These are phyloP conservation scores for Corbicula japonica DNA, from an alignment of 2,888 invertebrate genomes.

Conservation along the genomic window DNA sequence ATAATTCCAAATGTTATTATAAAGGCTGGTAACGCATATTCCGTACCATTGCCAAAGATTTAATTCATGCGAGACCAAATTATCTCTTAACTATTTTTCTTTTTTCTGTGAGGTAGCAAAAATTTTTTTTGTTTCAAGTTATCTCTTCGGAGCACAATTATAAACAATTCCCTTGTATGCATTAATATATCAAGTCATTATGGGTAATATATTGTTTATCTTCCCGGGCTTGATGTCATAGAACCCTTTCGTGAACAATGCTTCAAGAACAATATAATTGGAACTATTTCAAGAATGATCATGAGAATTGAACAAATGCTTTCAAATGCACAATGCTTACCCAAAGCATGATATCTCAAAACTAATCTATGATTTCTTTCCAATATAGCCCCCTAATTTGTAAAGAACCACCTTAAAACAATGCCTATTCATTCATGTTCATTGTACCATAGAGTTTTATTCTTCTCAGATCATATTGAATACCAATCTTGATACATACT, in stretches of 20 bases:
- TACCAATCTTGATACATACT: conserved; percentile 56
- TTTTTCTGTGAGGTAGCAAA: too few relatives aligned
- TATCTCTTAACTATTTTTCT: too few relatives aligned
- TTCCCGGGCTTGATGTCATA: conserved; percentile 25
- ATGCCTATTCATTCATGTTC: conserved; percentile 44
- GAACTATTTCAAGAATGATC: conserved; percentile 66
- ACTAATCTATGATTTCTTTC: conserved; percentile 49
- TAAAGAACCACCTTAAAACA: conserved; percentile 50
- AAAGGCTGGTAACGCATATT: too few relatives aligned
- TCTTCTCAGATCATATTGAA: conserved; percentile 45
- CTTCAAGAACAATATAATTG: conserved; percentile 46
- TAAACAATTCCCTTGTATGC: too few relatives aligned
- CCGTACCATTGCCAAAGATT: too few relatives aligned
- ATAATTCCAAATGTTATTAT: too few relatives aligned
- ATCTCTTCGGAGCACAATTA: too few relatives aligned
- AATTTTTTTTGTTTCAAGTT: too few relatives aligned
- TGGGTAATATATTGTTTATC: conserved; percentile 23
- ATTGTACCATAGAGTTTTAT: conserved; percentile 61
- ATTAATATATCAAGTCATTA: conserved; percentile 36
- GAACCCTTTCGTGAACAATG: conserved; percentile 16
- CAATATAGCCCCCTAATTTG: conserved; percentile 42
- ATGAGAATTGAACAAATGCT: conserved; percentile 54
- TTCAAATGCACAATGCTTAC: conserved; percentile 58
- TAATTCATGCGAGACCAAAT: too few relatives aligned
- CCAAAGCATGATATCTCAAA: conserved; percentile 55